Base-by-base conservation (phyloP, 2,888 invertebrate species). In the Macrophya annulata region DNA sequence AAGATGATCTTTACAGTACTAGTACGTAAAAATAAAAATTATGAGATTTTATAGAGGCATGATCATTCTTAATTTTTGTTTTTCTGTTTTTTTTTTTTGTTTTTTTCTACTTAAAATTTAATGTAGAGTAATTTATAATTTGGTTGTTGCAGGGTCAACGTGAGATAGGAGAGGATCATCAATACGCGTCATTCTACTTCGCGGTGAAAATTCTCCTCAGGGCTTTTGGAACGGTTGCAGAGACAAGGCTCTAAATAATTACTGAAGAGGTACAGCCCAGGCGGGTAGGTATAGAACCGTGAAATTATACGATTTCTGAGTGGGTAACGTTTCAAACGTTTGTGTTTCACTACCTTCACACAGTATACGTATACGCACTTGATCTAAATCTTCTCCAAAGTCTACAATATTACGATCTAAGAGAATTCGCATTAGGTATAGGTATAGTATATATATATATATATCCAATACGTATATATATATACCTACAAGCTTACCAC, bases 201-300 rank as follows among this genome's bases (percentile, higher is more conserved):
- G 62, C 21, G 62, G 62, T 55, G 62, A 62, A 62, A 31, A 62
- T 62, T 25, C 12, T 62, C 62, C 62, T 62, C 8, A 5, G 62
- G 62, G 62, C 9, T 25, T 62, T 25, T 12, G 3, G 6, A 0
- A 4, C 62, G 10, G 10, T 9, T 10, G 62, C 12, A 25, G 43
- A 9, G 43, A 43, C 43, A n/a, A 72, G 72, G 37, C 72, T 72
- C 72, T 72, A 72, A 72, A 72, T 72, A 72, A 72, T 72, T 72
- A 72, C 72, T 6, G 8, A 37, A n/a, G n/a, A n/a, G 21, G 62
- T 4, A 21, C 10, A 12, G 21, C 10, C n/a, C 10, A n/a, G 62
- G 25, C 2, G 62, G 62, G 40, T n/a, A 37, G 62, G 40, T n/a
- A 37, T 4, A 40, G 43, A 37, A 40, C 43, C 72, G 72, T 72